phyloP scores from a whole-genome alignment of 1,140 invertebrate species.

The Streblospio benedicti region DNA sequence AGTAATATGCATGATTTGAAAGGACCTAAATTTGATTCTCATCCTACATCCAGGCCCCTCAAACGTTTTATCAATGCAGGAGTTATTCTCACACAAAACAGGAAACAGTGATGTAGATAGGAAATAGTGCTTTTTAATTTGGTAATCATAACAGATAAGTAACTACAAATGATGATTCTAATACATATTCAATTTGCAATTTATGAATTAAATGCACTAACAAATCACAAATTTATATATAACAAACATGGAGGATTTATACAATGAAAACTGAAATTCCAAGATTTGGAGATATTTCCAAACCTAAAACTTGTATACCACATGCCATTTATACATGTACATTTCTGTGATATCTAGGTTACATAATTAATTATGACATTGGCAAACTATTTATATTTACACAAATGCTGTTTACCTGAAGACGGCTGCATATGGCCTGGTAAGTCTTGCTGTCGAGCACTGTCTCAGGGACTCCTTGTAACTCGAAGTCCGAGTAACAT shows the following conservation, averaged over 20 bases:
- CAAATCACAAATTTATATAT: not conserved
- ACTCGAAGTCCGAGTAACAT: slow-evolving; percentile 96
- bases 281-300: not conserved
- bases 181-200: no score
- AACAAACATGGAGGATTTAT: not conserved
- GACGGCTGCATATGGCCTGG: slow-evolving; percentile 80
- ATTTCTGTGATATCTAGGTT: not conserved
- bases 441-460: slow-evolving; percentile 95
- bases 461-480: slow-evolving; percentile 96
- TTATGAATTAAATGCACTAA: no score
- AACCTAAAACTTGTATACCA: not conserved
- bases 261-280: not conserved
- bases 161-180: no score
- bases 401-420: slow-evolving; percentile 62
- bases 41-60: no score
- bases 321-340: not conserved
- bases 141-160: no score
- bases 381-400: not conserved
- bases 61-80: no score
- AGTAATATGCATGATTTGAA: no score
- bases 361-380: not conserved
- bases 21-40: no score
- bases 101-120: no score
- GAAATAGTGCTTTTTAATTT: no score
- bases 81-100: no score